These are phyloP conservation scores for Araneus ventricosus DNA, from an alignment of 1,140 invertebrate species.

Conservation along the genomic window DNA sequence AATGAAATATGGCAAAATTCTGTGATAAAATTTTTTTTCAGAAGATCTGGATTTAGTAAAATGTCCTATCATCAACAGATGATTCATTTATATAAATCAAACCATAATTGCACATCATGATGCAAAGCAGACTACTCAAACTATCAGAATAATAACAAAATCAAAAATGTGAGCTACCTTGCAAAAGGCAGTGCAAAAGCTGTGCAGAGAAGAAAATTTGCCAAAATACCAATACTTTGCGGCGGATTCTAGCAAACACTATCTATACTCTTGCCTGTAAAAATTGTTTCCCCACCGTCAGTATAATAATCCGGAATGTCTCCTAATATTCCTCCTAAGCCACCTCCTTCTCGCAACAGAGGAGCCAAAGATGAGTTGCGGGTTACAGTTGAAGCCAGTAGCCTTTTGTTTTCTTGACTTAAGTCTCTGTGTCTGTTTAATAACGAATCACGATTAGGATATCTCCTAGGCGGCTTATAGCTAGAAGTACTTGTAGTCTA, in stretches of 20 bases:
- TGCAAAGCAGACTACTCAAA: background rate
- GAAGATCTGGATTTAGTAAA: too few relatives aligned
- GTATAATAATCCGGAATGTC: conserved; percentile 75
- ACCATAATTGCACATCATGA: background rate
- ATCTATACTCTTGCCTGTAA: conserved; percentile 74
- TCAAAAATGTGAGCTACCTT: conserved; percentile 22
- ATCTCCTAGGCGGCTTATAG: conserved; percentile 71
- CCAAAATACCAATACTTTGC: conserved; percentile 37
- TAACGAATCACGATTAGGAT: conserved; percentile 67
- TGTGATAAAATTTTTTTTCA: too few relatives aligned
- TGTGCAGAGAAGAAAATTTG: conserved; percentile 53
- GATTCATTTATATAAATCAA: too few relatives aligned
- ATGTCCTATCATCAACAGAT: too few relatives aligned
- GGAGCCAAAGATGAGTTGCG: conserved; percentile 69
- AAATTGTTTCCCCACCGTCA: conserved; percentile 75
- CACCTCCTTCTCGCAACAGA: conserved; percentile 57
- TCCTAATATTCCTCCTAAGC: conserved; percentile 70
- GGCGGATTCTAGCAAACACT: conserved; percentile 63
- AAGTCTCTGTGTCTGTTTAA: conserved; percentile 68
- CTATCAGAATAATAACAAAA: conserved; percentile 15
- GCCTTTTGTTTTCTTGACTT: conserved; percentile 67
- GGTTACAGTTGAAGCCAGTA: conserved; percentile 56
- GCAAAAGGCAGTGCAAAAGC: conserved; percentile 35
- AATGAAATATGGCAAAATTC: too few relatives aligned
- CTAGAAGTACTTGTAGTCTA: conserved; percentile 57